Percentiles rank a stretch among this genome's conserved stretches.
These are phyloP conservation scores for Myanophis thanlyinensis DNA, from an alignment of 2,113 vertebrate species.

Conservation along the genomic window DNA sequence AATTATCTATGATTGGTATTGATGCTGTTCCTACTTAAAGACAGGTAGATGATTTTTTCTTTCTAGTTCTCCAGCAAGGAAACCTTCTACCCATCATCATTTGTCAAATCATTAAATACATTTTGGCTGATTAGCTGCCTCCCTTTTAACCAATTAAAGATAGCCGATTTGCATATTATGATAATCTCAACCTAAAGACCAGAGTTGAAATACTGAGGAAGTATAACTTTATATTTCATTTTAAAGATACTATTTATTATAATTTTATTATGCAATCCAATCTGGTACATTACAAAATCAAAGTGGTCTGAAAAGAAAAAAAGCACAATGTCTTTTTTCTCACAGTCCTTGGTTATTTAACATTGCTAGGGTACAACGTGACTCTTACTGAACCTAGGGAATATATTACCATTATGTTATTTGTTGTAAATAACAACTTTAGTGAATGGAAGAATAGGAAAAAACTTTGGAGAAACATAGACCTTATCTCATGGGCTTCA, in stretches of 20 bases:
- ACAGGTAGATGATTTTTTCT: no score
- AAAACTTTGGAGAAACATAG: background rate
- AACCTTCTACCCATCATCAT: background rate
- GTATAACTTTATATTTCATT: background rate
- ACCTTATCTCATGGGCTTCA: background rate
- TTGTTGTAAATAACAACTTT: background rate
- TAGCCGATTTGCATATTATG: background rate
- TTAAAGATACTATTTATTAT: background rate
- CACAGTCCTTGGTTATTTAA: background rate
- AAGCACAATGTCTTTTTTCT: background rate
- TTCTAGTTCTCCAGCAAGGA: background rate
- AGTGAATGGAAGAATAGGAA: background rate
- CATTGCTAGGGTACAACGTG: background rate
- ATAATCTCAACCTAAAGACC: background rate
- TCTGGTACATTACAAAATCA: background rate
- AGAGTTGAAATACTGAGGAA: background rate
- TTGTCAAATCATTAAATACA: background rate
- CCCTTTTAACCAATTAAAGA: background rate
- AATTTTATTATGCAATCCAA: background rate
- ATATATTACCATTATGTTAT: background rate
- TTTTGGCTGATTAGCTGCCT: background rate
- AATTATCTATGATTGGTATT: background rate
- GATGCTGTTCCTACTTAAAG: background rate
- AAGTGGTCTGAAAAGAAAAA: background rate
- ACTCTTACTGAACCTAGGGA: background rate